Percentiles rank a stretch among this genome's conserved stretches.
phyloP scores from a whole-genome alignment of 1,140 invertebrate species.

The Myzus persicae region DNA sequence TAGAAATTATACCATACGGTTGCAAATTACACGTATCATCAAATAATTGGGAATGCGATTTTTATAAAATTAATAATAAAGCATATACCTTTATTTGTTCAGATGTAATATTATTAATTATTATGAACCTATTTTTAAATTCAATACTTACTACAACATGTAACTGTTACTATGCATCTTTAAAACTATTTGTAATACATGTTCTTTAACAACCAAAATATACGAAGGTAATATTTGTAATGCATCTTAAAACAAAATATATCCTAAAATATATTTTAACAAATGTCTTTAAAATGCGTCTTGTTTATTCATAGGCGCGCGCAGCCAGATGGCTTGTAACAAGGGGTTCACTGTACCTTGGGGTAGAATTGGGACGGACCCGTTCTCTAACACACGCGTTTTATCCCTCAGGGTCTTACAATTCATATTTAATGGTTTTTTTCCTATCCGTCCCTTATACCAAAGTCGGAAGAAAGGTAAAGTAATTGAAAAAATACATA shows the following conservation, averaged over 20 bases:
- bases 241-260: slow-evolving; percentile 19
- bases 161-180: neutral
- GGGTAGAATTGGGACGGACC: slow-evolving; percentile 23
- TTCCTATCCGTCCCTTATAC: neutral
- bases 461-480: neutral
- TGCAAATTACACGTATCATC: slow-evolving; percentile 1
- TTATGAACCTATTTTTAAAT: neutral
- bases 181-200: neutral
- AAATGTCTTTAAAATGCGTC: slow-evolving; percentile 40
- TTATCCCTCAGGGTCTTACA: neutral
- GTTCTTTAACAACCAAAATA: neutral
- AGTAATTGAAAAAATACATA: slow-evolving; percentile 13
- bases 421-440: neutral
- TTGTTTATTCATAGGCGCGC: slow-evolving; percentile 49
- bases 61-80: neutral
- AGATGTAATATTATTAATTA: neutral
- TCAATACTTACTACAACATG: neutral
- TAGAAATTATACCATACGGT: slow-evolving; percentile 26
- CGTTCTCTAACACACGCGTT: neutral
- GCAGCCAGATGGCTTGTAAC: slow-evolving; percentile 40
- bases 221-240: neutral
- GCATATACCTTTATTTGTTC: neutral
- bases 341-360: slow-evolving; percentile 38
- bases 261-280: neutral
- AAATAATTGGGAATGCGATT: neutral